Percentiles rank a stretch among this genome's conserved stretches.
Conservation (phyloP, 2,797 vertebrate genomes). For the Macrochelys suwanniensis region DNA sequence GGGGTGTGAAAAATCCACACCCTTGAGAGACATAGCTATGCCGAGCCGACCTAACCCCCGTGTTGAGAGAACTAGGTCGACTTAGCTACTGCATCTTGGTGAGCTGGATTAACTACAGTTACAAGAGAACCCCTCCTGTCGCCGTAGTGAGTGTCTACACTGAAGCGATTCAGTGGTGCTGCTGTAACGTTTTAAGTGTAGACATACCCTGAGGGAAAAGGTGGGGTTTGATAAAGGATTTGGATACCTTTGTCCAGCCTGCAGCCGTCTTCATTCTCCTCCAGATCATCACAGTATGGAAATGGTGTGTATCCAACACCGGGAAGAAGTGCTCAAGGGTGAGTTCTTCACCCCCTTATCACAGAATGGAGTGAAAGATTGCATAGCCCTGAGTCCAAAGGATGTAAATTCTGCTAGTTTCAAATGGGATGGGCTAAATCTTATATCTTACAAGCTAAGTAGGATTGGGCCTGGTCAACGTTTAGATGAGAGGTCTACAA, state of each 20-base stretch:
- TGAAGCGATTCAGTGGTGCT: not conserved
- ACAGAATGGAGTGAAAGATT: not conserved
- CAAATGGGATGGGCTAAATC: not conserved
- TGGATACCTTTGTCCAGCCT: not conserved
- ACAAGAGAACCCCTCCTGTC: not conserved
- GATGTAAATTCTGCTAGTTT: not conserved
- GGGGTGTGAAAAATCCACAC: not conserved
- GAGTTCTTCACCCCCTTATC: not conserved
- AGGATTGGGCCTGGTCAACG: not conserved
- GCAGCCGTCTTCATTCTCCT: not conserved
- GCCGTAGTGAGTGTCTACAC: fast-evolving
- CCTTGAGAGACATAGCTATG: not conserved
- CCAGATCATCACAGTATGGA: not conserved
- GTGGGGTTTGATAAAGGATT: not conserved
- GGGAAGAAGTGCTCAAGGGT: not conserved
- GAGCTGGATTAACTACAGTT: not conserved
- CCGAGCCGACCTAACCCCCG: not conserved
- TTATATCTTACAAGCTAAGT: not conserved
- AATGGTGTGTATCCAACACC: not conserved
- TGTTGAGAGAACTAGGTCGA: too few species aligned
- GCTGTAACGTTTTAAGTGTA: not conserved
- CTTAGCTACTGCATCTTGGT: not conserved
- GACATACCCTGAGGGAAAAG: not conserved
- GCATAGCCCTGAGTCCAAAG: not conserved
- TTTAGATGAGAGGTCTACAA: not conserved